These are phyloP conservation scores for Apaloderma vittatum DNA, from an alignment of 2,113 vertebrate species.

Conservation along the genomic window DNA sequence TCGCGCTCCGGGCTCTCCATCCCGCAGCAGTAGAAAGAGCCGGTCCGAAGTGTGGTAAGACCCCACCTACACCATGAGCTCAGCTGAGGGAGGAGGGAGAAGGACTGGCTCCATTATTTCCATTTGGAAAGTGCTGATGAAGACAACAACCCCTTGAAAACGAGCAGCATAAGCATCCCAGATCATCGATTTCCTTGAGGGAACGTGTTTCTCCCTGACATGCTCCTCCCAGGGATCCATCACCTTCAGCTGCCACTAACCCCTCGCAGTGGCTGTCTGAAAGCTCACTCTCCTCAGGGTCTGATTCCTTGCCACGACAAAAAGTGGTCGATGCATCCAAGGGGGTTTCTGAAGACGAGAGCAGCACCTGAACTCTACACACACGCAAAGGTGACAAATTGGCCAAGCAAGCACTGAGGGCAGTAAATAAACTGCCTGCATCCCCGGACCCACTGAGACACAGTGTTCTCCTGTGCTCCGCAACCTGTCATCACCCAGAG, in stretches of 20 bases:
- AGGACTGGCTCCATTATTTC: neutral
- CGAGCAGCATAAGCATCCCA: neutral
- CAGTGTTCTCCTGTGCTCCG: neutral
- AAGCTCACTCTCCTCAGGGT: neutral
- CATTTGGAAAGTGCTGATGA: neutral
- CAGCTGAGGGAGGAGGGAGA: neutral
- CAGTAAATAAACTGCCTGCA: too few relatives aligned
- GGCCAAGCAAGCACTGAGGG: neutral
- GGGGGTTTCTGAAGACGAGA: neutral
- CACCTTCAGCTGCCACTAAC: neutral
- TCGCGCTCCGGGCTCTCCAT: neutral
- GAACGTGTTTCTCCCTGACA: neutral
- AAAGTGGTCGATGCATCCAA: neutral
- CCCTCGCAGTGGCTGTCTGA: neutral
- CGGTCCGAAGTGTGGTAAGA: neutral
- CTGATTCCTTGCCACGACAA: neutral
- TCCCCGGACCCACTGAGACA: neutral
- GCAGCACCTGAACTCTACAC: neutral
- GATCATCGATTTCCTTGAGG: neutral
- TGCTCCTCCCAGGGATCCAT: neutral
- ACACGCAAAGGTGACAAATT: neutral
- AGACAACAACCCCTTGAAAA: neutral
- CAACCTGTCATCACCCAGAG: neutral
- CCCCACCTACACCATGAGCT: rapidly evolving
- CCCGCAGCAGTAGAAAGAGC: neutral